Percentiles rank a stretch among this genome's conserved stretches.
These are phyloP conservation scores for Acanthococcus lagerstroemiae DNA, from an alignment of 2,888 invertebrate genomes.

Conservation along the genomic window DNA sequence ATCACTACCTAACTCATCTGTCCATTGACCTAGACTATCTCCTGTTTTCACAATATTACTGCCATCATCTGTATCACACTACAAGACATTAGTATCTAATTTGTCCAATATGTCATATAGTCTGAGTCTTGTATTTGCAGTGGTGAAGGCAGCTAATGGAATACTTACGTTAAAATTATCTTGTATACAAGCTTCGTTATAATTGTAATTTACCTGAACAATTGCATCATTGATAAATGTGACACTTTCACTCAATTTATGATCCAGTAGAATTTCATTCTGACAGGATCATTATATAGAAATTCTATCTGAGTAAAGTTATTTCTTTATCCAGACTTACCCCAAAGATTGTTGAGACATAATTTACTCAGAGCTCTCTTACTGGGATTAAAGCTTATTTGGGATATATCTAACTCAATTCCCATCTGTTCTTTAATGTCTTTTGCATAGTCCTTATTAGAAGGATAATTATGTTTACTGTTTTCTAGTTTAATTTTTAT, in stretches of 20 bases:
- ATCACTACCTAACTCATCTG: slow-evolving; percentile 5
- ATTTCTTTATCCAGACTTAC: slow-evolving; percentile 36
- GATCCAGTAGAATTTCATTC: slow-evolving; percentile 9
- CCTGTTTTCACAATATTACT: not conserved
- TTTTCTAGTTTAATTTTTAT: no score
- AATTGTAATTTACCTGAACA: slow-evolving; percentile 14
- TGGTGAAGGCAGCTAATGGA: slow-evolving; percentile 4
- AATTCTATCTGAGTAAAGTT: slow-evolving; percentile 41
- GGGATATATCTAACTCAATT: slow-evolving; percentile 34
- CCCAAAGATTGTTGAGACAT: slow-evolving; percentile 37
- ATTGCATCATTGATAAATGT: slow-evolving; percentile 9
- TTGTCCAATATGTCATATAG: slow-evolving; percentile 4
- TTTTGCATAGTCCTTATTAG: slow-evolving; percentile 30
- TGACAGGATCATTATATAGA: not conserved
- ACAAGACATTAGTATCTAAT: not conserved
- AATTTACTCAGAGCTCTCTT: slow-evolving; percentile 36
- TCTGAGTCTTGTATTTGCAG: slow-evolving; percentile 13
- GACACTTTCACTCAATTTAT: not conserved
- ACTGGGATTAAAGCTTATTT: slow-evolving; percentile 36
- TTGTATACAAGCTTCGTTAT: slow-evolving; percentile 3
- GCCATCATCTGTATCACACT: slow-evolving; percentile 14
- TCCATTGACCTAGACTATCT: not conserved
- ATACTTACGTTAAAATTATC: slow-evolving; percentile 18
- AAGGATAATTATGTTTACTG: slow-evolving; percentile 19
- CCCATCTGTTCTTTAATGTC: not conserved